Conservation (phyloP, 2,113 vertebrate species). For the Tragelaphus scriptus region DNA sequence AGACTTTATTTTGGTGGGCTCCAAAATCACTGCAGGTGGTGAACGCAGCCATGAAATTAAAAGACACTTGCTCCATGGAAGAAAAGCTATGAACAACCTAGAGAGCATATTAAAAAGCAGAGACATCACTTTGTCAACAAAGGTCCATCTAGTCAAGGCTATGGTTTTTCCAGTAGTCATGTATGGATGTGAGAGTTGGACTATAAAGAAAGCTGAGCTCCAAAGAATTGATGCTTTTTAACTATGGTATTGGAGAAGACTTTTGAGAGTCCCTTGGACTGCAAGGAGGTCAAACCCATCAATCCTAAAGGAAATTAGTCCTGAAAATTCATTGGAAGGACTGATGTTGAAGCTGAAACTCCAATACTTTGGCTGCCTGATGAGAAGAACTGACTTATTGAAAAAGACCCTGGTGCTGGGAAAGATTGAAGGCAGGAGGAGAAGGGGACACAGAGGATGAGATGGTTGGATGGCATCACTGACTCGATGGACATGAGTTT, state of each 20-base stretch:
- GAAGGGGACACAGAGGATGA: neutral
- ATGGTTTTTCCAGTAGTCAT: too few relatives aligned
- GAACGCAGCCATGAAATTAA: too few relatives aligned
- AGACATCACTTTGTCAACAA: too few relatives aligned
- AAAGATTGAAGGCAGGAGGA: neutral
- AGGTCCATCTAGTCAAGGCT: too few relatives aligned
- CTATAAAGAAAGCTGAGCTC: too few relatives aligned
- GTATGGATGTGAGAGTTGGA: too few relatives aligned
- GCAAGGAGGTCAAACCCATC: neutral
- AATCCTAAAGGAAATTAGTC: neutral
- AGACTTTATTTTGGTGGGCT: too few relatives aligned
- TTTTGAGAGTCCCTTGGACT: neutral
- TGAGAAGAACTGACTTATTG: neutral
- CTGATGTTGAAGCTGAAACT: neutral
- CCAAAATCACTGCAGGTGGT: too few relatives aligned
- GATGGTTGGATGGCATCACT: neutral
- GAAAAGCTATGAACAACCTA: too few relatives aligned
- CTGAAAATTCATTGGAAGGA: neutral
- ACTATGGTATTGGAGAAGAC: neutral
- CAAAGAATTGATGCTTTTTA: neutral
- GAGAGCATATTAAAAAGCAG: too few relatives aligned
- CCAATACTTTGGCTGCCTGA: neutral
- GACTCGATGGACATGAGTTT: rapidly evolving
- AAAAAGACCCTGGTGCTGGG: neutral
- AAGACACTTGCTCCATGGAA: too few relatives aligned